phyloP scores from a whole-genome alignment of 2,797 vertebrate genomes.

The Eutrigla gurnardus region DNA sequence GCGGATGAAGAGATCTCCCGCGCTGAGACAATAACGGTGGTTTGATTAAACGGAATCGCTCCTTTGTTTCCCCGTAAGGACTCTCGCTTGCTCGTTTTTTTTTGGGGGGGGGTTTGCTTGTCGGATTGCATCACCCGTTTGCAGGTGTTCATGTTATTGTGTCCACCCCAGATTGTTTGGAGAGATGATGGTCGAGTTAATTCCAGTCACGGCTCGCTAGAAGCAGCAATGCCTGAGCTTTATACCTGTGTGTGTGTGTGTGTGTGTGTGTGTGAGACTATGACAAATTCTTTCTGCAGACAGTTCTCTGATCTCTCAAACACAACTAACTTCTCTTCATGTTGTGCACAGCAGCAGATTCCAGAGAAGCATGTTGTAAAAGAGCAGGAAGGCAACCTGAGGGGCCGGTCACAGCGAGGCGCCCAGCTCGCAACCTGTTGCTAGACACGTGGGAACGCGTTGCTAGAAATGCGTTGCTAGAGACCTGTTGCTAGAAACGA shows the following conservation, averaged over 20 bases:
- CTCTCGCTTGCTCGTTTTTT: no score
- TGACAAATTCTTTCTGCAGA: no score
- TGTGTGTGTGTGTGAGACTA: not conserved
- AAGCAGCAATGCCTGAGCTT: not conserved
- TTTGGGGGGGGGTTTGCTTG: not conserved
- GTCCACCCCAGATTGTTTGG: not conserved
- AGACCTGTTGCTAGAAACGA: no score
- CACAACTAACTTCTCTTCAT: no score
- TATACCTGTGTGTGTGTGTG: slow-evolving; percentile 1
- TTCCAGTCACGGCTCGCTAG: not conserved
- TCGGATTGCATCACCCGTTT: not conserved
- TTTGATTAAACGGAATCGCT: slow-evolving; percentile 30
- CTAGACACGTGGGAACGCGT: no score
- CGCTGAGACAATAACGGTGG: slow-evolving; percentile 17
- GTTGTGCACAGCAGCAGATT: no score
- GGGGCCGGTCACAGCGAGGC: no score
- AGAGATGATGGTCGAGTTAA: not conserved
- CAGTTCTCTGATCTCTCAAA: no score
- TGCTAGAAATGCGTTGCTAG: no score
- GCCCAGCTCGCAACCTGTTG: no score
- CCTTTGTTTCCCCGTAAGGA: not conserved
- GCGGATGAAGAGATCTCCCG: not conserved
- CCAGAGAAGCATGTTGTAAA: no score
- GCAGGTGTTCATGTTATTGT: slow-evolving; percentile 1
- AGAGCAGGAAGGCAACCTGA: no score